phyloP scores from a whole-genome alignment of 2,113 vertebrate species.

The Puntigrus tetrazona region DNA sequence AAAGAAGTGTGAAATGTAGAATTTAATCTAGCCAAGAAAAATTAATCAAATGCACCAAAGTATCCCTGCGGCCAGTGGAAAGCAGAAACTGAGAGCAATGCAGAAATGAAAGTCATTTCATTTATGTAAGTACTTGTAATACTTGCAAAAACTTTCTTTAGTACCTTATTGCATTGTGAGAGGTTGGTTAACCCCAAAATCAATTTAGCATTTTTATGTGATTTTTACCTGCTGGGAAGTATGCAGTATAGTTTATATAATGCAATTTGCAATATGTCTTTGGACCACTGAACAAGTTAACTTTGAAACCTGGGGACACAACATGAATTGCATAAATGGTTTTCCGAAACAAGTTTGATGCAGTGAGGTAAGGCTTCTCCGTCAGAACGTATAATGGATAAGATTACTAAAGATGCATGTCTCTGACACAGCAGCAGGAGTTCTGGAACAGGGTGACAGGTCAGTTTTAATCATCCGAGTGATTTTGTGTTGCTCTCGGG shows the following conservation, averaged over 20 bases:
- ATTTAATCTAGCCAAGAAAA: background rate
- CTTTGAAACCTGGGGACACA: slow-evolving; percentile 29
- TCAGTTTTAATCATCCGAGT: background rate
- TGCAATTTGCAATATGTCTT: slow-evolving; percentile 27
- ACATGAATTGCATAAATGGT: slow-evolving; percentile 33
- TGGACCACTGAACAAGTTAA: slow-evolving; percentile 35
- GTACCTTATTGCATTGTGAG: slow-evolving; percentile 10
- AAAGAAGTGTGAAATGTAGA: background rate
- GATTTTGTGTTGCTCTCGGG: background rate
- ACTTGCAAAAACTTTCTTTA: slow-evolving; percentile 32
- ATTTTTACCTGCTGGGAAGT: slow-evolving; percentile 25
- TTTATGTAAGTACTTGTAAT: slow-evolving; percentile 13
- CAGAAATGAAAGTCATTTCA: slow-evolving; percentile 29
- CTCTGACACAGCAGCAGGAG: background rate
- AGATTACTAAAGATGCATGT: background rate
- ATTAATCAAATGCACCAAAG: slow-evolving; percentile 17
- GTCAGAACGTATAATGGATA: slow-evolving; percentile 1
- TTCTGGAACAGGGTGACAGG: background rate
- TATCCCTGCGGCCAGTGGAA: background rate
- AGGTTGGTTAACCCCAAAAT: slow-evolving; percentile 39
- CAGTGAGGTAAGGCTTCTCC: background rate
- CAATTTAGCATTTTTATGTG: slow-evolving; percentile 15
- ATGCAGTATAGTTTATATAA: slow-evolving; percentile 24
- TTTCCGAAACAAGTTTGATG: slow-evolving; percentile 8
- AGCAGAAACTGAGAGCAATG: slow-evolving; percentile 22